Base-by-base conservation (phyloP, 1,140 invertebrate genomes). In the Cydia strobilella region DNA sequence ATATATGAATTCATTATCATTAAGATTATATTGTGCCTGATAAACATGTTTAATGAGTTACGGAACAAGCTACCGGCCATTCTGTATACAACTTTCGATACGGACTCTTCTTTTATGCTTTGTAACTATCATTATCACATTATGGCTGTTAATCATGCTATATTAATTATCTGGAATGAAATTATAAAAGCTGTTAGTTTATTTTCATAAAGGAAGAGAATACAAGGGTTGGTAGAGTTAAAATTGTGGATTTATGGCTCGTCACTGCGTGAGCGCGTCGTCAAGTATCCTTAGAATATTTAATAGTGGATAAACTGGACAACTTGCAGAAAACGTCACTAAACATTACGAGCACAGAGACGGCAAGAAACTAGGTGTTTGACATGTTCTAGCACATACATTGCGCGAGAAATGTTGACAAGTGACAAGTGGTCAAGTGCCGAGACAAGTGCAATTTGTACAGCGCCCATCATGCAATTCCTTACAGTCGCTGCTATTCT, bases 371-470 rank as follows among this genome's bases (percentile, higher is more conserved):
- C 20, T 59, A 59, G 9, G n/a, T 12, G 54, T 59, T 59, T 59
- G 20, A 59, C 54, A 59, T 59, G 20, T 3, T 18, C 54, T 3
- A 59, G 54, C 42, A 54, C 51, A 54, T 59, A 59, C 51, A 54
- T 18, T 59, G 54, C 54, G 20, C 54, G 54, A 59, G 54, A 23
- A 23, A 59, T 59, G 54, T 23, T 59, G 54, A 59, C 54, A 59
- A 10, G 20, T 59, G 54, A 23, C 54, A 59, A 59, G 18, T 59
- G 2, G 54, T 59, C 20, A 59, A 59, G 20, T 59, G 20, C 54
- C 3, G 9, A 59, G 54, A 23, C 20, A 59, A 59, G 54, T 23
- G 54, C 54, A 59, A 59, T 59, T 59, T 59, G 20, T 23, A n/a
- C n/a, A 59, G 54, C 20, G n/a, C 54, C 54, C 18, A 59, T 20